These are phyloP conservation scores for Charanyca ferruginea DNA, from an alignment of 2,888 invertebrate genomes.

Conservation along the genomic window DNA sequence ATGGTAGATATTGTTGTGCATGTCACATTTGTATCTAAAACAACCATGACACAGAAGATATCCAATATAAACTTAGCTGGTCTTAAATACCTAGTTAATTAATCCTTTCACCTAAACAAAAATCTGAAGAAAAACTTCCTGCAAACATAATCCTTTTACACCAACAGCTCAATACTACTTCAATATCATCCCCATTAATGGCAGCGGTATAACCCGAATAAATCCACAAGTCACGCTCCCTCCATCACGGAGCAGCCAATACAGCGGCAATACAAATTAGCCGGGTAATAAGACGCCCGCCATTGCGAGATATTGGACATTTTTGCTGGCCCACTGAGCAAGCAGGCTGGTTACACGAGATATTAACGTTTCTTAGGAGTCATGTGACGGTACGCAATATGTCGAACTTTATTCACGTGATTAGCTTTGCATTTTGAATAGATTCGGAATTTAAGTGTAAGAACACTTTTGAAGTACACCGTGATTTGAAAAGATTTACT, in stretches of 20 bases:
- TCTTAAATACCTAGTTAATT: neutral
- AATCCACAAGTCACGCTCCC: slow-evolving; percentile 48
- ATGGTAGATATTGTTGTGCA: too few relatives aligned
- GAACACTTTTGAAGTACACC: too few relatives aligned
- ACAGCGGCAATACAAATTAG: slow-evolving; percentile 61
- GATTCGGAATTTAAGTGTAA: neutral
- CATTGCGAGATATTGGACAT: slow-evolving; percentile 55
- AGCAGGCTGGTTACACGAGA: slow-evolving; percentile 35
- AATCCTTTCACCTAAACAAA: neutral
- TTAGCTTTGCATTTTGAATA: slow-evolving; percentile 15
- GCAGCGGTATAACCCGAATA: slow-evolving; percentile 40
- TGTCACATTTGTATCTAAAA: neutral
- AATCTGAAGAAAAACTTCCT: neutral
- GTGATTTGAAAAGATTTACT: too few relatives aligned
- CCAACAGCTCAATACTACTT: slow-evolving; percentile 40
- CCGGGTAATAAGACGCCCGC: slow-evolving; percentile 60
- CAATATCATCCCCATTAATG: slow-evolving; percentile 32
- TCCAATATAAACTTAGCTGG: neutral
- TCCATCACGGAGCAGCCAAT: slow-evolving; percentile 28
- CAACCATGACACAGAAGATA: neutral
- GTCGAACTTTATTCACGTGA: slow-evolving; percentile 12
- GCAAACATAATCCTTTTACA: slow-evolving; percentile 15
- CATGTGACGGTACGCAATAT: neutral
- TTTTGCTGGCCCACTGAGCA: slow-evolving; percentile 44
- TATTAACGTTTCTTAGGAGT: slow-evolving; percentile 17